phyloP scores from a whole-genome alignment of 92 coral and sea anemone species.

The Epizoanthus rinbou region DNA sequence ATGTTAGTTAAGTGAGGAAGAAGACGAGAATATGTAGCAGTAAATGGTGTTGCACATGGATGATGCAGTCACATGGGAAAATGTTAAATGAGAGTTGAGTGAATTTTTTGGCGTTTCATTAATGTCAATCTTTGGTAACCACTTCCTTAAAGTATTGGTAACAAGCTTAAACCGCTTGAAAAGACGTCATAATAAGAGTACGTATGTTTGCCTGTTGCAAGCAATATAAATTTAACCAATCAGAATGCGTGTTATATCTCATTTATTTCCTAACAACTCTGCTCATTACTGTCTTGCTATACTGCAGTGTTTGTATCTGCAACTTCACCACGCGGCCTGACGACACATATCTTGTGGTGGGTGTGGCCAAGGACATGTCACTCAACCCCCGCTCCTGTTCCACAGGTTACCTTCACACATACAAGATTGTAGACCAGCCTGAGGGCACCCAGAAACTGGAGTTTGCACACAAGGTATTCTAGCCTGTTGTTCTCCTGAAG shows the following conservation, averaged over 20 bases:
- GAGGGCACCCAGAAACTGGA: conserved; percentile 92
- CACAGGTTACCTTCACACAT: conserved; percentile 84
- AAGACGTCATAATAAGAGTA: too few relatives aligned
- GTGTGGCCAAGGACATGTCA: conserved; percentile 93
- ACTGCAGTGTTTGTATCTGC: conserved; percentile 86
- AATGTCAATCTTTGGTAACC: too few relatives aligned
- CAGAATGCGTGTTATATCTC: background rate
- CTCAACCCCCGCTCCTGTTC: conserved; percentile 97
- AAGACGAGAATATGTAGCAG: too few relatives aligned
- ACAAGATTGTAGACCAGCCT: conserved; percentile 71
- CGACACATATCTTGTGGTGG: conserved; percentile 90
- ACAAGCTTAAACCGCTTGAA: too few relatives aligned
- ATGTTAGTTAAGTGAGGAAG: too few relatives aligned
- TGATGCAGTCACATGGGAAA: too few relatives aligned
- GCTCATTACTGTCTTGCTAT: background rate
- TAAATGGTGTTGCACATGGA: too few relatives aligned
- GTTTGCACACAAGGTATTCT: conserved; percentile 85
- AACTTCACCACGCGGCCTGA: conserved; percentile 88
- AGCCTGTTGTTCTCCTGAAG: background rate
- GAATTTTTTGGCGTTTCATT: too few relatives aligned
- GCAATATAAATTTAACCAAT: too few relatives aligned
- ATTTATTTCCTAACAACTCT: background rate
- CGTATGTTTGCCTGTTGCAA: too few relatives aligned
- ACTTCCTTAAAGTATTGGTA: too few relatives aligned
- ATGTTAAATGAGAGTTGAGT: too few relatives aligned